Base-by-base conservation (phyloP, 2,797 vertebrate species). In the Arctocebus calabarensis region DNA sequence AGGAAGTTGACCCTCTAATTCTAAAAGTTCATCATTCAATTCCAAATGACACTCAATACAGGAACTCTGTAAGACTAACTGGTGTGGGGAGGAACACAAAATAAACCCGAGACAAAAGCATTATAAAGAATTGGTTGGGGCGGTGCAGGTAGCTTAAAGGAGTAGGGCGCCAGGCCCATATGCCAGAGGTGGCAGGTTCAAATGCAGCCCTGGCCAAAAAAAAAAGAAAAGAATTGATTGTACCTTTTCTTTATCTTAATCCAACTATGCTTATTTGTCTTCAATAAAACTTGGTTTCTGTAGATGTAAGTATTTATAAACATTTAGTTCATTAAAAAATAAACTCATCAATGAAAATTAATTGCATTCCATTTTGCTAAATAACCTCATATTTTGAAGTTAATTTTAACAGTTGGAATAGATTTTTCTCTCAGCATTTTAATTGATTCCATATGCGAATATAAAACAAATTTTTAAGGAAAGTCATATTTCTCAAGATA, bases 371-470 rank as follows among this genome's bases (percentile, higher is more conserved):
- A 10, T 89, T 91, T 88, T 78, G 9, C 37, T 43, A 75, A 92
- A 23, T 19, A 71, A 83, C 32, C 22, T 32, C 34, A 90, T 84
- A 48, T 22, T 43, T 29, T n/a, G 84, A 89, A 64, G 85, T 37
- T n/a, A 87, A 64, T 43, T 45, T 88, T 77, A 93, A 79, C 91
- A 92, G 29, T 70, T 93, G 62, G 64, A 43, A 84, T 90, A 82
- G 1, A 11, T 37, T 77, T 66, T 81, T 81, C 92, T 71, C 27
- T 84, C 23, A 40, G 9, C 81, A 70, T 92, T 97, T 97, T 96
- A 70, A 66, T 52, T 75, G 40, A 12, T 74, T 97, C 88, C 68
- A 96, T 94, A 81, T 93, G 92, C 37, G 27, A 93, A 78, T 81
- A 32, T 3, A 43, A 88, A 87, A 48, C 29, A 73, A 52, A 11